phyloP scores from a whole-genome alignment of 2,113 vertebrate species.

The Antennarius striatus region DNA sequence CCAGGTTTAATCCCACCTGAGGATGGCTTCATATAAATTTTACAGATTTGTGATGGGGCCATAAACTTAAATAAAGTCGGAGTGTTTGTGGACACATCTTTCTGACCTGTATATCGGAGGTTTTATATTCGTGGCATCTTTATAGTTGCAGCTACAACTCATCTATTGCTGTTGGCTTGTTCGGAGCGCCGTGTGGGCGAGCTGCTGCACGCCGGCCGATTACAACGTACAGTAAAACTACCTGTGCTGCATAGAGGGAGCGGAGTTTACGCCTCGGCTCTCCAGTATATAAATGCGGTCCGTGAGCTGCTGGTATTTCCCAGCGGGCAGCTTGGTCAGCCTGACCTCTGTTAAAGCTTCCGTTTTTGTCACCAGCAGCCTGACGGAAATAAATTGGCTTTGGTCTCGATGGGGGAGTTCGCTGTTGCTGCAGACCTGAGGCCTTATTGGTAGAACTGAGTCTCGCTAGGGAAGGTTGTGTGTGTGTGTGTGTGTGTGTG shows the following conservation, averaged over 20 bases:
- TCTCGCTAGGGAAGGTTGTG: slow-evolving; percentile 26
- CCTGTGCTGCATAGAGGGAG: slow-evolving; percentile 31
- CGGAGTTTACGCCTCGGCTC: slow-evolving; percentile 14
- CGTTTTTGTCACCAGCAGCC: slow-evolving; percentile 71
- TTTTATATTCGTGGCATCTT: no score
- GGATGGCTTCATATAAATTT: no score
- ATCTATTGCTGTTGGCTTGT: neutral
- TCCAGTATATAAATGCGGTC: slow-evolving; percentile 59
- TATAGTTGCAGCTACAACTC: neutral
- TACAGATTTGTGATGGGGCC: no score
- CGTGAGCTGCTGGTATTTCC: slow-evolving; percentile 67
- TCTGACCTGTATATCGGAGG: no score
- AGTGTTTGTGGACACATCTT: no score
- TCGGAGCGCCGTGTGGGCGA: slow-evolving; percentile 8
- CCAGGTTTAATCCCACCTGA: no score
- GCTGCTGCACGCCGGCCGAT: slow-evolving; percentile 36
- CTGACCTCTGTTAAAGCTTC: slow-evolving; percentile 75
- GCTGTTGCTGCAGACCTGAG: slow-evolving; percentile 58
- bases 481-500: slow-evolving; percentile 13
- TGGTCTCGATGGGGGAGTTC: slow-evolving; percentile 66
- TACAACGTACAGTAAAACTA: slow-evolving; percentile 51
- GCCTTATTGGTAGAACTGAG: slow-evolving; percentile 58
- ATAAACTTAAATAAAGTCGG: no score
- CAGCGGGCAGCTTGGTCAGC: slow-evolving; percentile 63
- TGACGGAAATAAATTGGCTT: slow-evolving; percentile 76